Evolutionary conservation across 2,888 invertebrate species (phyloP), one percentile per base, ranked within the genome.

Genomic region (Eupithecia subfuscata): DNA sequence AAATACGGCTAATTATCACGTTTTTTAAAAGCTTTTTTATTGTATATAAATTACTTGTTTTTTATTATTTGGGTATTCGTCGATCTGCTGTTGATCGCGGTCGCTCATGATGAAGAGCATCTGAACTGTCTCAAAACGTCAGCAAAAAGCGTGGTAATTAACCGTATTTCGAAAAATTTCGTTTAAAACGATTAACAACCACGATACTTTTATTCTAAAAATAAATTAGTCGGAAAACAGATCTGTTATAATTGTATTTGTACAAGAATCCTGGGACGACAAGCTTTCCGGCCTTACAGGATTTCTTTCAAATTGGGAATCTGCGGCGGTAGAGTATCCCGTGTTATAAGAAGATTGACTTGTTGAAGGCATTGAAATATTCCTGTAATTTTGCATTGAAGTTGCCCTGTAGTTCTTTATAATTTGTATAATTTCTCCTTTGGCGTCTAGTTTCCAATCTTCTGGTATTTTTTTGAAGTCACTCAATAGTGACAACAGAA

Each of bases 391-490:
- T 52, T 69, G 69, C 69, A 69, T 75, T 69, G 69, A 69, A 56
- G 63, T 67, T 70, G 48, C 63, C 70, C 37, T 71, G 71, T 73
- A 74, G 70, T 77, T 75, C 68, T 70, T 75, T n/a, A n/a, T n/a
- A n/a, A n/a, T n/a, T n/a, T n/a, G n/a, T n/a, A n/a, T n/a, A n/a
- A n/a, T n/a, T n/a, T 77, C 77, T 67, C 64, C 68, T 77, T 73
- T 73, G 67, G 77, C 73, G 60, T 75, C 77, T 69, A 75, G 73
- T 75, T 77, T 77, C 67, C 67, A 67, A 60, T 67, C 68, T n/a
- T 70, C 74, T 71, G 74, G 63, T 69, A 74, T 71, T 74, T 76
- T 76, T 71, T 76, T 76, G 71, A 76, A 77, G 48, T 72, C 77
- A 56, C 72, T 77, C 64, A 77, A 48, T 68, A 77, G 73, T 30